These are phyloP conservation scores for Tetraneura akinire DNA, from an alignment of 1,140 invertebrate genomes.

Conservation along the genomic window DNA sequence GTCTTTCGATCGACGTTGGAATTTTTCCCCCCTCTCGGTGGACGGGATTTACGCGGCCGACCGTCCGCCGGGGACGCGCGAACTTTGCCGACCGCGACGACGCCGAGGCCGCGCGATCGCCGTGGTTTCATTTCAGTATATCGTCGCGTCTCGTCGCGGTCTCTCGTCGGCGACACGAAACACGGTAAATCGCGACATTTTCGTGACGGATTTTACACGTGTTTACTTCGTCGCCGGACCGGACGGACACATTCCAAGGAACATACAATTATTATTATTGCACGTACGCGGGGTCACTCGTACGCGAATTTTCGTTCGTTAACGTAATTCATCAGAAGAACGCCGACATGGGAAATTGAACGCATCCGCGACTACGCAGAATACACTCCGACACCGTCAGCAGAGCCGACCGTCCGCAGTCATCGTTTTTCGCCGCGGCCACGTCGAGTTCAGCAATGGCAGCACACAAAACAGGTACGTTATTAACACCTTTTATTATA, in stretches of 20 bases:
- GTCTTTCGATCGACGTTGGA: background rate
- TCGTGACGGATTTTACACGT: background rate
- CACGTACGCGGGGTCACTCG: too few species aligned
- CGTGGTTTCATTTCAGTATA: background rate
- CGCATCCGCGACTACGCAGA: too few species aligned
- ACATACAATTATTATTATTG: too few species aligned
- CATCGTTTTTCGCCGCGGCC: background rate
- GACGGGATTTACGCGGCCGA: background rate
- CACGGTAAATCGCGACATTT: background rate
- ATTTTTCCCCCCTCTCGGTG: too few species aligned
- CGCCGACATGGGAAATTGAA: background rate
- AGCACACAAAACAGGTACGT: constrained; percentile 14
- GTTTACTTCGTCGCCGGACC: background rate
- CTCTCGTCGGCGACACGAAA: background rate
- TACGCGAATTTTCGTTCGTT: too few species aligned
- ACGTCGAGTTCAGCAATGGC: background rate
- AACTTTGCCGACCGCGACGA: background rate
- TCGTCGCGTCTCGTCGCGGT: constrained; percentile 4
- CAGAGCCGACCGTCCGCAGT: too few species aligned
- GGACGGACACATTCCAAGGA: background rate
- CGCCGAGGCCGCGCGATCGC: background rate
- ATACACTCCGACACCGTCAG: too few species aligned
- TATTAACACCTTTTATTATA: too few species aligned
- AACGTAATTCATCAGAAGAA: too few species aligned
- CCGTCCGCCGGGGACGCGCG: background rate